Base-by-base conservation (phyloP, 2,113 vertebrate species). In the Capreolus pygargus region DNA sequence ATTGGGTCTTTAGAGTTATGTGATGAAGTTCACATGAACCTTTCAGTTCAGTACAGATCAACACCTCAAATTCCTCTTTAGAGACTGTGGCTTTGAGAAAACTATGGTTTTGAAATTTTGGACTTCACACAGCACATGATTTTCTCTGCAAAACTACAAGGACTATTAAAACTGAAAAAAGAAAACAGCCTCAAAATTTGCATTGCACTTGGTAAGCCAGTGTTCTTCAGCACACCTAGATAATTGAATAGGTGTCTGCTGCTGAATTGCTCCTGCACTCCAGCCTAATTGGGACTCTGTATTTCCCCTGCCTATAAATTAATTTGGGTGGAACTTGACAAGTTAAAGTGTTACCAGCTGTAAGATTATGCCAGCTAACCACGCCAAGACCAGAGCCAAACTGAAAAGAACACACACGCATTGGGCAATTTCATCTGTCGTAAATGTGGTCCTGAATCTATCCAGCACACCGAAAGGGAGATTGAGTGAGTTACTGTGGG, bases 321-420 rank as follows among this genome's bases (percentile, higher is more conserved):
- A 93, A 96, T 96, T 84, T 94, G 64, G 92, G 94, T 21, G 39
- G 57, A 89, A 94, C 79, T 64, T 89, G 95, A 89, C 89, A 81
- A 28, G 83, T 47, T 7, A 86, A 95, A 93, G 78, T 61, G 60
- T 91, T 89, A 58, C 83, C 81, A 87, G 94, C 96, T 58, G 45
- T 47, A 55, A 52, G 89, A 86, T 45, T 30, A 76, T 60, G 87
- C 79, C 36, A 39, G 91, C 50, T 27, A 58, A 64, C 74, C 5
- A 52, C 27, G 45, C 52, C 84, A 33, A 50, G 61, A 52, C 57
- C 82, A 64, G 70, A 67, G 89, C 39, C 60, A 86, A 61, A 15
- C 43, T 6, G 54, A 27, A 67, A 78, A 36, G 47, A 87, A 55
- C 11, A 58, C 76, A 8, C 14, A 19, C 7, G 7, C 45, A 1